These are phyloP conservation scores for Ptychoptera contaminata DNA, from an alignment of 2,888 invertebrate genomes.

Conservation along the genomic window DNA sequence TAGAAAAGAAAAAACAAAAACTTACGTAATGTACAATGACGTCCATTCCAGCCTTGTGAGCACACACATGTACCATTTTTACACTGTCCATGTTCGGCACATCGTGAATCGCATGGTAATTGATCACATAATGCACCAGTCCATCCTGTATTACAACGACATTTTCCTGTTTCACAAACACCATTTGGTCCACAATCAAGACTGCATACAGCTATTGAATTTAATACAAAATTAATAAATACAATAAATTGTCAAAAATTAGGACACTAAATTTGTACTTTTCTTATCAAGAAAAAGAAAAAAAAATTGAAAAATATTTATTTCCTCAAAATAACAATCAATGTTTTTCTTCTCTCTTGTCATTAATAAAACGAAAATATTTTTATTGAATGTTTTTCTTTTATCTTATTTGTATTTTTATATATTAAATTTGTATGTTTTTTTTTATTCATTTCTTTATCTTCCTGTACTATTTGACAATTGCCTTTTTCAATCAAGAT, in stretches of 20 bases:
- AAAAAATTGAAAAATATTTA: too few species aligned
- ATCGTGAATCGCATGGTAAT: constrained; percentile 78
- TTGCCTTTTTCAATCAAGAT: too few species aligned
- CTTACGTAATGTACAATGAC: constrained; percentile 94
- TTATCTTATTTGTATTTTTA: too few species aligned
- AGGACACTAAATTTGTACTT: background rate
- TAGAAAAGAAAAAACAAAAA: constrained; percentile 16
- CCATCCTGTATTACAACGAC: constrained; percentile 87
- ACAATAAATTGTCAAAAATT: background rate
- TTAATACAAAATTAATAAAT: constrained; percentile 8
- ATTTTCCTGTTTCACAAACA: constrained; percentile 81
- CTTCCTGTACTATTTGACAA: too few species aligned
- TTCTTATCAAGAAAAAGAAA: too few species aligned
- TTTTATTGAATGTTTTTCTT: too few species aligned
- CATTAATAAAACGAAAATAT: too few species aligned
- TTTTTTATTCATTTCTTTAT: too few species aligned
- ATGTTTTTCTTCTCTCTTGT: too few species aligned
- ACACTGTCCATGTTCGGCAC: constrained; percentile 91
- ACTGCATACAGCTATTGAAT: constrained; percentile 64
- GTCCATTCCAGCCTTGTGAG: constrained; percentile 95
- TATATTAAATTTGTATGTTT: too few species aligned
- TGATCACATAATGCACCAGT: constrained; percentile 84
- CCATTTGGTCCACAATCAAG: constrained; percentile 89
- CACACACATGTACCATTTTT: constrained; percentile 96
- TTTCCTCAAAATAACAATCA: too few species aligned